A percentile compares a stretch with the other conserved stretches of the same genome.
These are phyloP conservation scores for Drosophila littoralis DNA, from an alignment of 1,140 invertebrate species.

Conservation along the genomic window DNA sequence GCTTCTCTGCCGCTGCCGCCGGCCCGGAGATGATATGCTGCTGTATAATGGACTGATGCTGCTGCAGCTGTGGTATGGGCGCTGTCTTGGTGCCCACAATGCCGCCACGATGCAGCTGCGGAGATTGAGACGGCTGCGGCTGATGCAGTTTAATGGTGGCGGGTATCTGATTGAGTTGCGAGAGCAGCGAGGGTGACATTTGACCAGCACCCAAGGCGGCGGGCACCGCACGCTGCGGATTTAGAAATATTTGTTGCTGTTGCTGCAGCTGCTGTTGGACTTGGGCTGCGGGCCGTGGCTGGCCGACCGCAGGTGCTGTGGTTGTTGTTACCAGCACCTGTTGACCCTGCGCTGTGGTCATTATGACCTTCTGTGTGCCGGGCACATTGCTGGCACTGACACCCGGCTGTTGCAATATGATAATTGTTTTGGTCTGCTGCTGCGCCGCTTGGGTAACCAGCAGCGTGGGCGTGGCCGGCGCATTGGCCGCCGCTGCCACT, in stretches of 20 bases:
- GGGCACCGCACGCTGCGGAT: slow-evolving; percentile 63
- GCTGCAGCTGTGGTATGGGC: slow-evolving; percentile 77
- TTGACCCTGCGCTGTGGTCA: slow-evolving; percentile 88
- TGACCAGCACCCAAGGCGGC: slow-evolving; percentile 63
- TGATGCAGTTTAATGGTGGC: slow-evolving; percentile 82
- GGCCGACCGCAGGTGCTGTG: slow-evolving; percentile 49
- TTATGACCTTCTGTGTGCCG: slow-evolving; percentile 86
- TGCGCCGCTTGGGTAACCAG: slow-evolving; percentile 83
- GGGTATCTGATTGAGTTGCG: slow-evolving; percentile 79
- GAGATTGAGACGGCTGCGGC: slow-evolving; percentile 44
- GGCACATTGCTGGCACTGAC: slow-evolving; percentile 47
- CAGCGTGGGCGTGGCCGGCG: slow-evolving; percentile 55
- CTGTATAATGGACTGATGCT: slow-evolving; percentile 83
- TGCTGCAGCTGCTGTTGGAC: slow-evolving; percentile 39
- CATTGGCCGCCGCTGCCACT: slow-evolving; percentile 42
- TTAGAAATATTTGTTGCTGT: slow-evolving; percentile 73
- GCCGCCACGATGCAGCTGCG: slow-evolving; percentile 39
- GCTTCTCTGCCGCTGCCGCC: slow-evolving; percentile 55
- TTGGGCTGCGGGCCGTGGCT: slow-evolving; percentile 33
- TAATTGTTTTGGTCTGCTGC: slow-evolving; percentile 88
- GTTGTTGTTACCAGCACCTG: slow-evolving; percentile 87
- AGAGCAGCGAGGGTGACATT: slow-evolving; percentile 74
- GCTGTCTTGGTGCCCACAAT: slow-evolving; percentile 45
- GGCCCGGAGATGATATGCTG: slow-evolving; percentile 79
- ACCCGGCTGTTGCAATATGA: slow-evolving; percentile 88